Conservation (phyloP, 2,888 invertebrate genomes). For the Eupithecia abbreviata region DNA sequence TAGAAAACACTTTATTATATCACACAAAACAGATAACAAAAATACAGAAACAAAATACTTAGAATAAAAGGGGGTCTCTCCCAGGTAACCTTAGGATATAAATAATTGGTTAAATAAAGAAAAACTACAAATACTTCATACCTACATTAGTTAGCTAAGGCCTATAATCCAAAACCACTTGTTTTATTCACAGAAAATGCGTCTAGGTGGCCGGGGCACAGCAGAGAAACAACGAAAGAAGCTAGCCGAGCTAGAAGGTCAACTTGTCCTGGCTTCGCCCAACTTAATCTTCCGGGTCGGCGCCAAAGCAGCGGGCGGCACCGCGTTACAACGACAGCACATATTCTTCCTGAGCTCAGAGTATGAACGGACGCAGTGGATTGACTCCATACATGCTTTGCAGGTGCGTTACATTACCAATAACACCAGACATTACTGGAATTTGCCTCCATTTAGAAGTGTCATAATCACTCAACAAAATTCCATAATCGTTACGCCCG, state of each 20-base stretch:
- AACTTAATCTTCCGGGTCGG: constrained; percentile 93
- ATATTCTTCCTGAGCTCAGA: constrained; percentile 97
- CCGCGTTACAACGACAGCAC: constrained; percentile 85
- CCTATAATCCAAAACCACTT: neutral
- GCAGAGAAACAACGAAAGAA: constrained; percentile 95
- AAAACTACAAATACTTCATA: no score
- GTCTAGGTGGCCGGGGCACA: constrained; percentile 84
- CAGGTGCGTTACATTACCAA: constrained; percentile 74
- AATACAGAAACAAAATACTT: no score
- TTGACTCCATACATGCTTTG: constrained; percentile 93
- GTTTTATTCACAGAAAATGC: constrained; percentile 78
- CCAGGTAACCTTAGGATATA: no score
- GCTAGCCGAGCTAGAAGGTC: constrained; percentile 94
- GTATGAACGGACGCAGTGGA: constrained; percentile 97
- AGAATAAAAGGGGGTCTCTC: no score
- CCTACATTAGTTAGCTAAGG: no score
- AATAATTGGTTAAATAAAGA: no score
- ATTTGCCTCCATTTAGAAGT: no score
- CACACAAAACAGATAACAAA: no score
- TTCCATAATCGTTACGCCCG: no score
- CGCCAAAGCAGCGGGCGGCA: constrained; percentile 84
- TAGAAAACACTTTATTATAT: no score
- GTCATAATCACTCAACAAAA: no score
- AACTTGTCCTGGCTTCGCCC: constrained; percentile 94
- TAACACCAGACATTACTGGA: no score